A percentile compares a stretch with the other conserved stretches of the same genome.
These are phyloP conservation scores for Pelecanoides urinatrix DNA, from an alignment of 2,113 vertebrate species.

Conservation along the genomic window DNA sequence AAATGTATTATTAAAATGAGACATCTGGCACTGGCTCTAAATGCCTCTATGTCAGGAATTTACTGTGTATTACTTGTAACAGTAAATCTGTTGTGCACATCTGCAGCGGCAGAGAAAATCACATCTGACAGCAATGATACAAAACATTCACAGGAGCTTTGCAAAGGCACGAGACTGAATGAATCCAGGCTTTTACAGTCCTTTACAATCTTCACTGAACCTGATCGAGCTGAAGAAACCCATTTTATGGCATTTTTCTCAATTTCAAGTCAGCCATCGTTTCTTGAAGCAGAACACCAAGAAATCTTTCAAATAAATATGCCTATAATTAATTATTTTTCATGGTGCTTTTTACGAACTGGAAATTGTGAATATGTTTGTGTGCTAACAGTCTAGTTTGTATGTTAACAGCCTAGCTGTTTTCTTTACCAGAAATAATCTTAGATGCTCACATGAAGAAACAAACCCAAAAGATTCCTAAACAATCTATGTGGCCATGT, in stretches of 20 bases:
- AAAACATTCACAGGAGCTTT: slow-evolving; percentile 53
- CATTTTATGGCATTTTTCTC: slow-evolving; percentile 36
- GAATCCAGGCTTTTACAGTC: slow-evolving; percentile 45
- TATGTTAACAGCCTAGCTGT: too few species aligned
- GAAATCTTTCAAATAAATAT: slow-evolving; percentile 25
- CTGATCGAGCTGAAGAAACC: slow-evolving; percentile 37
- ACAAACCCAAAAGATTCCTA: neutral
- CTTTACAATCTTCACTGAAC: slow-evolving; percentile 31
- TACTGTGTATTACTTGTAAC: slow-evolving; percentile 56
- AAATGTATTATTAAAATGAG: slow-evolving; percentile 64
- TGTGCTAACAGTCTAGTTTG: too few species aligned
- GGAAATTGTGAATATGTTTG: neutral
- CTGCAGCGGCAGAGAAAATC: slow-evolving; percentile 44
- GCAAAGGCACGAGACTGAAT: slow-evolving; percentile 29
- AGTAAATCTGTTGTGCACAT: slow-evolving; percentile 53
- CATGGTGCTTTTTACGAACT: neutral
- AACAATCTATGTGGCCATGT: neutral
- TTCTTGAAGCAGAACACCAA: neutral
- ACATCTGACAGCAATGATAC: slow-evolving; percentile 47
- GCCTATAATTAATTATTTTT: neutral
- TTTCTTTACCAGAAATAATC: neutral
- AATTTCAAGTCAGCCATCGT: neutral
- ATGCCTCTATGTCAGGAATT: slow-evolving; percentile 57
- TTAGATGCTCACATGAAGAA: neutral
- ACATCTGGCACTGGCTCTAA: slow-evolving; percentile 52